Conservation (phyloP, 1,140 invertebrate species). For the Caenorhabditis brenneri region DNA sequence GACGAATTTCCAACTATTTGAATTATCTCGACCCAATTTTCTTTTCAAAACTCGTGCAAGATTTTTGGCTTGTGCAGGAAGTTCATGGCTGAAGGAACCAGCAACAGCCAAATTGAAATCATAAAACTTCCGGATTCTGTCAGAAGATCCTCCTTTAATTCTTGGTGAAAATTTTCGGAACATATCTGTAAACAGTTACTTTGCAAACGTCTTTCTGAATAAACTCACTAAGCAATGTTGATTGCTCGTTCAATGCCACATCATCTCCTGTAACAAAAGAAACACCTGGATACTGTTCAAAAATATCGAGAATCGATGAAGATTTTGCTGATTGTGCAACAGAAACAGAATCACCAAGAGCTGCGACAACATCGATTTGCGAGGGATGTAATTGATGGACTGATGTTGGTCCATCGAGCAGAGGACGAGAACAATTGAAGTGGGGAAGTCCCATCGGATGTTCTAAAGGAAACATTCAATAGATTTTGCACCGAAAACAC, state of each 20-base stretch:
- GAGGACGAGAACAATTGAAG: neutral
- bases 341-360: conserved; percentile 39
- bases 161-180: neutral
- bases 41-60: neutral
- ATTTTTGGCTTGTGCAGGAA: neutral
- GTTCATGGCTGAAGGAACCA: conserved; percentile 19
- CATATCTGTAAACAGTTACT: conserved; percentile 27
- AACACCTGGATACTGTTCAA: conserved; percentile 16
- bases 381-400: conserved; percentile 37
- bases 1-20: conserved; percentile 28
- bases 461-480: neutral
- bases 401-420: neutral
- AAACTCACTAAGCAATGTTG: conserved; percentile 4
- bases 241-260: neutral
- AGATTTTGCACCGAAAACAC: neutral
- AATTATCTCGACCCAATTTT: neutral
- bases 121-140: neutral
- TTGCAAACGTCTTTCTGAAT: neutral
- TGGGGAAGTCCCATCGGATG: conserved; percentile 22
- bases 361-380: conserved; percentile 15
- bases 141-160: neutral
- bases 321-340: conserved; percentile 28
- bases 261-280: conserved; percentile 38
- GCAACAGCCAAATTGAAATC: conserved; percentile 27
- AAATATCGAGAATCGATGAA: neutral